Evolutionary conservation across 2,113 vertebrate species (phyloP).

Genomic region (Misgurnus anguillicaudatus): DNA sequence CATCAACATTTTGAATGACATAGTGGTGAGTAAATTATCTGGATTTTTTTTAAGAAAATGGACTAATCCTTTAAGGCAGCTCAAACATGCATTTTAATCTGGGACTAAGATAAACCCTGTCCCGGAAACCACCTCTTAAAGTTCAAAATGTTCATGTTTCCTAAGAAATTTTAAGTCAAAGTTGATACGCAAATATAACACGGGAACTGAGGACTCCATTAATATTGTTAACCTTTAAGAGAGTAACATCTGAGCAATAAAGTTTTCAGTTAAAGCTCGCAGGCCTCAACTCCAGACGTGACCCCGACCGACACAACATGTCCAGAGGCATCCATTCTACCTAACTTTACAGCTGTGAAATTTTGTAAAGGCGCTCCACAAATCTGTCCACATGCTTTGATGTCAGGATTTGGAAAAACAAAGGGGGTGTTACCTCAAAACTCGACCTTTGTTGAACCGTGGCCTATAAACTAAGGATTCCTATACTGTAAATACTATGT

Average conservation of each 20-base stretch:
- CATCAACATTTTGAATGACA: no score
- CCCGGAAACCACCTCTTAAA: no score
- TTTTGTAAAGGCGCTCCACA: conserved; percentile 39
- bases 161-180: no score
- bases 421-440: neutral
- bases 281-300: neutral
- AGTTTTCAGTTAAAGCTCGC: neutral
- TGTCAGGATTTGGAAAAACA: neutral
- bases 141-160: no score
- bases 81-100: no score
- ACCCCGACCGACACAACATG: neutral
- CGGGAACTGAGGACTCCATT: no score
- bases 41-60: no score
- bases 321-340: neutral
- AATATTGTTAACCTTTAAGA: no score
- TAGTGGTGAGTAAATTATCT: no score
- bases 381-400: conserved; percentile 42
- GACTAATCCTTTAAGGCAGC: no score
- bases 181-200: no score
- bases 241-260: neutral
- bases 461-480: conserved; percentile 9
- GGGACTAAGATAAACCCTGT: no score
- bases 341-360: neutral
- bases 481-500: neutral
- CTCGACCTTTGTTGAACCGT: conserved; percentile 23